A percentile compares a stretch with the other conserved stretches of the same genome.
Conservation (phyloP, 1,140 invertebrate genomes). For the Neuroterus valhalla region DNA sequence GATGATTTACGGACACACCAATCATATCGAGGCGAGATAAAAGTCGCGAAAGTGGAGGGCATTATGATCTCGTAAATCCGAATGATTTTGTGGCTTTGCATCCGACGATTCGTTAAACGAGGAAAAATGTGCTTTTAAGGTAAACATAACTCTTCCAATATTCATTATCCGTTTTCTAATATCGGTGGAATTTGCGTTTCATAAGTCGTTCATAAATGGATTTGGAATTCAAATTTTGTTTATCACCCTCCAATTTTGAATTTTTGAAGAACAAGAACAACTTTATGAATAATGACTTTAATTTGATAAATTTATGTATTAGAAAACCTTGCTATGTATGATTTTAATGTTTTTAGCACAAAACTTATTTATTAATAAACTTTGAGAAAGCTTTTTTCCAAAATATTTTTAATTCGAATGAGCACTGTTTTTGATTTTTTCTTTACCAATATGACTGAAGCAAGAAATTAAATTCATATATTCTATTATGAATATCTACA, state of each 20-base stretch:
- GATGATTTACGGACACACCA: constrained; percentile 53
- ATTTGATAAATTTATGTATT: too few relatives aligned
- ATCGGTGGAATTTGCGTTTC: neutral
- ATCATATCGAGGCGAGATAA: constrained; percentile 52
- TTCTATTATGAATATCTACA: too few relatives aligned
- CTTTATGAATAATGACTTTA: too few relatives aligned
- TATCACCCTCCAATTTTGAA: neutral
- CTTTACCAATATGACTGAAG: too few relatives aligned
- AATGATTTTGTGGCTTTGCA: constrained; percentile 19
- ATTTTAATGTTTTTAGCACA: too few relatives aligned
- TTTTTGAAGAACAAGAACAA: too few relatives aligned
- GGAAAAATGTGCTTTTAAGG: constrained; percentile 20
- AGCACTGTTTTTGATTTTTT: too few relatives aligned
- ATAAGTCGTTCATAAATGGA: neutral
- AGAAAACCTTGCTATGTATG: too few relatives aligned
- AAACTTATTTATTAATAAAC: too few relatives aligned
- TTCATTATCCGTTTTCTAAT: constrained; percentile 26
- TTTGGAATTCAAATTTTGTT: neutral
- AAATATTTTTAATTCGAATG: too few relatives aligned
- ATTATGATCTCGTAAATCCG: constrained; percentile 41
- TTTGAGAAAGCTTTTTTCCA: too few relatives aligned
- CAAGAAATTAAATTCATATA: too few relatives aligned
- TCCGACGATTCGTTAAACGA: constrained; percentile 6
- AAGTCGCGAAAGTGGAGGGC: constrained; percentile 40
- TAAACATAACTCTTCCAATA: constrained; percentile 6